Evolutionary conservation across 1,140 invertebrate genomes (phyloP), one percentile per base, ranked within the genome.

Genomic region (Thaumetopoea pityocampa): DNA sequence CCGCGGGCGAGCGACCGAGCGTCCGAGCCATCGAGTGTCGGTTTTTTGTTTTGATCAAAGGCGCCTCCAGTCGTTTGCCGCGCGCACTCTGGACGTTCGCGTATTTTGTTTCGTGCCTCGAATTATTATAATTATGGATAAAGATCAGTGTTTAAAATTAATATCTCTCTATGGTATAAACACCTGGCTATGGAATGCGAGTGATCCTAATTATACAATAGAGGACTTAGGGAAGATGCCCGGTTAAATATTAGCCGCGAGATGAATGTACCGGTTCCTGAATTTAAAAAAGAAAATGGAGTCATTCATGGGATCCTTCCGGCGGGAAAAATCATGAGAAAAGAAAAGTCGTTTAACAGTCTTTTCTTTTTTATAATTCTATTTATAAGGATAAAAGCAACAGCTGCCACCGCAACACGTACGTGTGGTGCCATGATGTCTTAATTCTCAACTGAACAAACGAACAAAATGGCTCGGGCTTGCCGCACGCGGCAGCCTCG

Each of bases 161-260:
- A 49, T 49, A 16, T 38, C 41, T 36, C 16, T 41, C 1, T 48
- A 49, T 42, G 37, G 37, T 36, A 42, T 32, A 30, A 49, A 49
- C 30, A 38, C 41, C 29, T 34, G 36, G 8, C 17, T 48, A 28
- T 49, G 19, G 28, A 49, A 49, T 42, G 45, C 6, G 23, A 51
- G 34, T 38, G 28, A 11, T 29, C 29, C 35, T 45, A 28, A 6
- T 1, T n/a, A 53, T 49, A 15, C 83, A 17, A 65, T 29, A 51
- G 40, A 40, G 30, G 30, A 16, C 26, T 40, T 2, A 41, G 42
- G 41, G 35, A 38, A 28, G 29, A 51, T 18, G 42, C 19, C 34
- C 45, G 42, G 24, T 30, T 15, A 30, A 30, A 40, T 30, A 46
- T 46, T 7, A 51, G 35, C 24, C 7, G 19, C 26, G 26, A 46